These are phyloP conservation scores for Rhinophrynus dorsalis DNA, from an alignment of 2,797 vertebrate genomes.

Conservation along the genomic window DNA sequence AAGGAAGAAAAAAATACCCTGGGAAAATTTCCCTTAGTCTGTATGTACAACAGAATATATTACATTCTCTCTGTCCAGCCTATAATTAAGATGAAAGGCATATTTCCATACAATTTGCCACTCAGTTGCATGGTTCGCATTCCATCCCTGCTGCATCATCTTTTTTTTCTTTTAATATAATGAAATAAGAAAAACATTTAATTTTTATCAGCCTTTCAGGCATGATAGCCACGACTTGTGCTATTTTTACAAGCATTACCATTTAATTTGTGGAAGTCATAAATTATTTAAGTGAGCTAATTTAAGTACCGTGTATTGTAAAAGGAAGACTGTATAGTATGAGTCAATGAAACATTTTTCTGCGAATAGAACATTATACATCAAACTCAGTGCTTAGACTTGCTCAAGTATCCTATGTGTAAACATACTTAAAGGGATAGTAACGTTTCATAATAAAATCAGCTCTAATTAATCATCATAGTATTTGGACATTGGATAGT, in stretches of 20 bases:
- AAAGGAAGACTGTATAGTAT: slow-evolving; percentile 18
- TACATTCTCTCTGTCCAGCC: slow-evolving; percentile 68
- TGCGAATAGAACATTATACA: slow-evolving; percentile 28
- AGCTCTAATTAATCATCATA: no score
- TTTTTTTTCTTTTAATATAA: slow-evolving; percentile 60
- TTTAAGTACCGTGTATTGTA: slow-evolving; percentile 31
- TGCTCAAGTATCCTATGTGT: slow-evolving; percentile 22
- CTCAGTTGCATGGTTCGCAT: slow-evolving; percentile 72
- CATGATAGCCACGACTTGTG: slow-evolving; percentile 9
- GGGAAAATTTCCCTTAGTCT: slow-evolving; percentile 70
- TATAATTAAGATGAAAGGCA: slow-evolving; percentile 80
- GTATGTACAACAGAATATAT: slow-evolving; percentile 62
- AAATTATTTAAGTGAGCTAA: slow-evolving; percentile 33
- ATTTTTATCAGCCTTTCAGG: slow-evolving; percentile 39
- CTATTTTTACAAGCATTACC: slow-evolving; percentile 35
- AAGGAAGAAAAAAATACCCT: slow-evolving; percentile 72
- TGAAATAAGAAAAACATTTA: slow-evolving; percentile 62
- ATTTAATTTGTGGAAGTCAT: slow-evolving; percentile 39
- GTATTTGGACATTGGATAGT: no score
- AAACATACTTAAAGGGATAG: slow-evolving; percentile 43
- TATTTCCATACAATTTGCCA: slow-evolving; percentile 69
- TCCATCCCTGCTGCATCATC: slow-evolving; percentile 62
- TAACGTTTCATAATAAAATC: no score
- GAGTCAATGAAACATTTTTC: background rate
- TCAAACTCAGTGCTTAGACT: slow-evolving; percentile 23